phyloP scores from a whole-genome alignment of 2,888 invertebrate genomes.

The Beris chalybata region DNA sequence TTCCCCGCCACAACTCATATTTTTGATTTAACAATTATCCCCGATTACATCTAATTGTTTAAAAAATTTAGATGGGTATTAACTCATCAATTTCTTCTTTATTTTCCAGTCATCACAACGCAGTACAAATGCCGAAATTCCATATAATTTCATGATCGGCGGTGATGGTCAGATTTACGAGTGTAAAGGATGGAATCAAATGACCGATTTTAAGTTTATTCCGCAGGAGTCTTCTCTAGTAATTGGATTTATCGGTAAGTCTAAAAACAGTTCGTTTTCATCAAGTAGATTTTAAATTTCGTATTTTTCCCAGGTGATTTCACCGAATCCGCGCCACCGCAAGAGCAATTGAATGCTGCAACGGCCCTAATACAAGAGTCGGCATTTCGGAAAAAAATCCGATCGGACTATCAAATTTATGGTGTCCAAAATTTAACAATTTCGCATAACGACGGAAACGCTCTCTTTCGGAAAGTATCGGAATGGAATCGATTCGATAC shows the following conservation, averaged over 20 bases:
- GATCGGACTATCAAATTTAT: conserved; percentile 41
- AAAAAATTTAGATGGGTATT: not conserved
- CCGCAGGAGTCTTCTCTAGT: conserved; percentile 49
- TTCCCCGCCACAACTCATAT: too few relatives aligned
- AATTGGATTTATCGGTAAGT: conserved; percentile 57
- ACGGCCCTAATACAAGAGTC: conserved; percentile 48
- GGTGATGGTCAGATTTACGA: conserved; percentile 58
- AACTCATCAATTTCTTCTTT: not conserved
- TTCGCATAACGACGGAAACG: conserved; percentile 41
- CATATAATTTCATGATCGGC: conserved; percentile 59
- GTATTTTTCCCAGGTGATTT: conserved; percentile 45
- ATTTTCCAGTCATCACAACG: conserved; percentile 12
- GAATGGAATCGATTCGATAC: conserved; percentile 45
- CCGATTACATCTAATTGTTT: too few relatives aligned
- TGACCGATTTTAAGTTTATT: conserved; percentile 47
- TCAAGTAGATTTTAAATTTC: not conserved
- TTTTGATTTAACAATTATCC: too few relatives aligned
- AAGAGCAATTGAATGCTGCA: conserved; percentile 41
- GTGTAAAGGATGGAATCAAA: conserved; percentile 57
- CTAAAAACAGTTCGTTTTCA: not conserved
- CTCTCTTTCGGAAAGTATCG: conserved; percentile 43
- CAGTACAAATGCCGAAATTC: conserved; percentile 44
- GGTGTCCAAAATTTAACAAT: conserved; percentile 41
- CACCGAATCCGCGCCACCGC: conserved; percentile 42
- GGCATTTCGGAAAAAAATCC: conserved; percentile 44